A percentile compares a stretch with the other conserved stretches of the same genome.
Conservation (phyloP, 2,797 vertebrate genomes). For the Argya squamiceps region DNA sequence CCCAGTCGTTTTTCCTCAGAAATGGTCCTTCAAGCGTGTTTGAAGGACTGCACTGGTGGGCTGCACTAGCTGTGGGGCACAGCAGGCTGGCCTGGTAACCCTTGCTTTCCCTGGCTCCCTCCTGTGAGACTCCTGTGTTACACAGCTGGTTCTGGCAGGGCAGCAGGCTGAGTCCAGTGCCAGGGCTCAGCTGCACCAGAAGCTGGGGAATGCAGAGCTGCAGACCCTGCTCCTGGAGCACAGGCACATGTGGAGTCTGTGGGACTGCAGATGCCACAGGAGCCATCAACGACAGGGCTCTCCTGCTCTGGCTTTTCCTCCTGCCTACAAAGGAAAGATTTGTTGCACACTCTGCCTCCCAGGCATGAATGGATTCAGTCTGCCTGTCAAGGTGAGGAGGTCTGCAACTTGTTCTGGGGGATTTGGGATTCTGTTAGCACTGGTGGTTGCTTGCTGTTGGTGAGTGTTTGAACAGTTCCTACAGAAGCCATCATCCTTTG, state of each 20-base stretch:
- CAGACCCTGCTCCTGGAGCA: not conserved
- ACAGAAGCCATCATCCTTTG: not conserved
- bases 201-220: not conserved
- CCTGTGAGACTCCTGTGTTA: not conserved
- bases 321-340: not conserved
- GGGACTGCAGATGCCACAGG: rapidly evolving
- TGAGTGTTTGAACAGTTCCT: not conserved
- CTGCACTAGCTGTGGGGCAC: not conserved
- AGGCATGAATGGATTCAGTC: not conserved
- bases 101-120: not conserved
- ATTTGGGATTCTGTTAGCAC: not conserved
- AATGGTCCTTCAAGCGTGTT: not conserved
- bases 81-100: not conserved
- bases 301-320: not conserved
- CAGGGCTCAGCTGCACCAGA: not conserved
- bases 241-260: rapidly evolving
- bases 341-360: not conserved
- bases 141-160: rapidly evolving
- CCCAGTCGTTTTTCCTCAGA: not conserved
- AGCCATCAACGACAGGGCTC: rapidly evolving
- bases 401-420: not conserved
- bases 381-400: not conserved
- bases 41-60: not conserved
- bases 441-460: not conserved
- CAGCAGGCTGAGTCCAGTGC: not conserved